Base-by-base conservation (phyloP, 1,140 invertebrate species). In the Drosophila tristis region DNA sequence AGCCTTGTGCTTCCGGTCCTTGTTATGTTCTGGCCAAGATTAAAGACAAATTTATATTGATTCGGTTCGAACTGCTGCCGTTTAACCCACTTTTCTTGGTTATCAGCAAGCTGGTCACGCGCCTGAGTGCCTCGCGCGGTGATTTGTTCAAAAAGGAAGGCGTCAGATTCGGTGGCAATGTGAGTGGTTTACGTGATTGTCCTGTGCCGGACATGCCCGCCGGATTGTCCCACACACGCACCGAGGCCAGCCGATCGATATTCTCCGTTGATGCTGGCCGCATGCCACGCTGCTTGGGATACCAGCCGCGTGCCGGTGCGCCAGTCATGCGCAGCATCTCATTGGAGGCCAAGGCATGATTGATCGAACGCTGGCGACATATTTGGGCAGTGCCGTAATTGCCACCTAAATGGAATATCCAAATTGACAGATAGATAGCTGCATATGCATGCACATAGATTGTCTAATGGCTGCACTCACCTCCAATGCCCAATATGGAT, bases 81-180 rank as follows among this genome's bases (percentile, higher is more conserved):
- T 11, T 6, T 23, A 2, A 67, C 85, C 76, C 53, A 92, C 87
- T 91, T 48, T 92, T 92, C 31, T 96, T 96, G 90, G 96, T 94
- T 92, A 97, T 97, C 91, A 97, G 94, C 92, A 97, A 95, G 93
- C 96, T 97, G 90, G 96, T 97, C 80, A 97, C 96, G 92, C 96
- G 94, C 87, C 96, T 94, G 63, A 97, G 93, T 47, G 96, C 96
- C 92, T 97, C 96, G 80, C 96, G 94, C 35, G 96, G 96, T 70
- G 96, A 97, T 93, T 96, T 96, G 87, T 96, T 95, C 93, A 97
- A 96, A 93, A 97, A 97, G 92, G 96, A 97, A 74, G 95, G 95
- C 62, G 96, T 96, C 77, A 97, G 93, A 93, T 97, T 97, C 49
- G 96, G 96, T 25, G 96, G 96, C 67, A 97, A 93, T 15, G 96